Conservation (phyloP, 2,888 invertebrate species). For the Pyrgus malvae region DNA sequence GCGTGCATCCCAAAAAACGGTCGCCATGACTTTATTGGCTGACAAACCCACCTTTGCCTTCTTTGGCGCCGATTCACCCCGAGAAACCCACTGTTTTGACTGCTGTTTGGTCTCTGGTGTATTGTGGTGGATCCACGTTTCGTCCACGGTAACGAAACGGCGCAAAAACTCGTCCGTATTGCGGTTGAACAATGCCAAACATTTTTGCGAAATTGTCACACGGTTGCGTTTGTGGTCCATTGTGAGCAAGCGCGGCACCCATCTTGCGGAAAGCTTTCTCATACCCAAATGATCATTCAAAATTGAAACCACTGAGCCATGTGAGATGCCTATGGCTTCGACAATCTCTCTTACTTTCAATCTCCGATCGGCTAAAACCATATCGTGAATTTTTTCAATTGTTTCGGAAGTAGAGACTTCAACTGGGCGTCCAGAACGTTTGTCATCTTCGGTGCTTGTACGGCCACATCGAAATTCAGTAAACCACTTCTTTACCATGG, state of each 20-base stretch:
- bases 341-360: neutral
- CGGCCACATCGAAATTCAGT: neutral
- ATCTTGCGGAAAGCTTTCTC: constrained; percentile 14
- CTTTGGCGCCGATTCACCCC: neutral
- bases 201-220: neutral
- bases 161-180: constrained; percentile 6
- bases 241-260: constrained; percentile 23
- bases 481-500: neutral
- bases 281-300: constrained; percentile 14
- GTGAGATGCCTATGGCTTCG: neutral
- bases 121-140: neutral
- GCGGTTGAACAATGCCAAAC: neutral
- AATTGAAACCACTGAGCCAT: neutral
- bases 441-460: too few relatives aligned
- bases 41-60: neutral
- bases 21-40: neutral
- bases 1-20: neutral
- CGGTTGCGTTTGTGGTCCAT: constrained; percentile 2
- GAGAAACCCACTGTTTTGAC: neutral
- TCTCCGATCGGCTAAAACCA: neutral
- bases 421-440: neutral
- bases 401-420: too few relatives aligned
- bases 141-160: constrained; percentile 11
- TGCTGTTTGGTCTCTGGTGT: neutral
- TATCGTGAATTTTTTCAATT: neutral